A percentile compares a stretch with the other conserved stretches of the same genome.
phyloP scores from a whole-genome alignment of 2,888 invertebrate species.

The Unio pictorum region DNA sequence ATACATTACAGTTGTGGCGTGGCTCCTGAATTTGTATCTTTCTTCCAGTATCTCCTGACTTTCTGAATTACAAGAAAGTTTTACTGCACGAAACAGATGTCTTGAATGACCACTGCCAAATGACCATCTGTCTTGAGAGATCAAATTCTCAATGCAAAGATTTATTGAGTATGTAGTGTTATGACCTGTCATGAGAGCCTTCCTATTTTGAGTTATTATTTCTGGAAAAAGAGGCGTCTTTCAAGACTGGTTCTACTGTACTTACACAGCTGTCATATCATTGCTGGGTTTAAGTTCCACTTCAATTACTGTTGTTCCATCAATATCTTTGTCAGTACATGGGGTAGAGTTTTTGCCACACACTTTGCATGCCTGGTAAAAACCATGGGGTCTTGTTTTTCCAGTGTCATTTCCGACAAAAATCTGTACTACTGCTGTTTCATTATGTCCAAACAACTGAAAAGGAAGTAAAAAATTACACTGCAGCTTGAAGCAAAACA shows the following conservation, averaged over 20 bases:
- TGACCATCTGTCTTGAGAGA: too few relatives aligned
- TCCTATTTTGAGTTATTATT: too few relatives aligned
- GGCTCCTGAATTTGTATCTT: too few relatives aligned
- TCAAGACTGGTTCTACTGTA: constrained; percentile 1
- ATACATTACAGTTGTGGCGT: too few relatives aligned
- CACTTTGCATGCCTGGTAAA: constrained; percentile 96
- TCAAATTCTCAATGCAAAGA: too few relatives aligned
- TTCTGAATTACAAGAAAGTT: too few relatives aligned
- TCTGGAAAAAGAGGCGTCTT: too few relatives aligned
- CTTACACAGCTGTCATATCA: constrained; percentile 88
- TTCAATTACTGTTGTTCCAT: constrained; percentile 95
- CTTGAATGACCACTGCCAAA: too few relatives aligned
- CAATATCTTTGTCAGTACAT: constrained; percentile 89
- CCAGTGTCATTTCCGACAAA: constrained; percentile 95
- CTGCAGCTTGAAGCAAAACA: not conserved
- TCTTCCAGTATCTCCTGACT: too few relatives aligned
- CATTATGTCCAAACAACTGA: constrained; percentile 87
- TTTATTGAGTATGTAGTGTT: too few relatives aligned
- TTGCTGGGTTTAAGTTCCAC: constrained; percentile 90
- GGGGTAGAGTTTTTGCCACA: constrained; percentile 96
- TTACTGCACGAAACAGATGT: too few relatives aligned
- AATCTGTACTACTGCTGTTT: constrained; percentile 89
- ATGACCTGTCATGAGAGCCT: too few relatives aligned
- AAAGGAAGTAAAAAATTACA: constrained; percentile 30
- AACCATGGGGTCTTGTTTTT: constrained; percentile 93